Percentiles rank a stretch among this genome's conserved stretches.
These are phyloP conservation scores for Dryomyza anilis DNA, from an alignment of 2,888 invertebrate genomes.

Conservation along the genomic window DNA sequence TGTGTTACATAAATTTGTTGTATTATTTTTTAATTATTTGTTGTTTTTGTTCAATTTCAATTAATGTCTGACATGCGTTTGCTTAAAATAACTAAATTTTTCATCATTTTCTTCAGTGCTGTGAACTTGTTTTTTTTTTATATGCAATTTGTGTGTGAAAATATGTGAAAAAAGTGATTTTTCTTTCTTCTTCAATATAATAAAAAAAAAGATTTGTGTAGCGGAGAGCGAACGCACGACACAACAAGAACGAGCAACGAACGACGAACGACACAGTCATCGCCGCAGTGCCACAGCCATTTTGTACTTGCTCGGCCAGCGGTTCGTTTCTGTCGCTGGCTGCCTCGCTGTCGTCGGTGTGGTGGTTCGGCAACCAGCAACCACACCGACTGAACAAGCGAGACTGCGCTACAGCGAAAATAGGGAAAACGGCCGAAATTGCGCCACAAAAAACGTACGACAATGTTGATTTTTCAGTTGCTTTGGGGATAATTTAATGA, in stretches of 20 bases:
- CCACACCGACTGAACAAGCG: slow-evolving; percentile 30
- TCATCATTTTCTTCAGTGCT: slow-evolving; percentile 7
- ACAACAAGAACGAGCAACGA: slow-evolving; percentile 43
- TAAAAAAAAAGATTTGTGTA: too few relatives aligned
- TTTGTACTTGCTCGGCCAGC: slow-evolving; percentile 40
- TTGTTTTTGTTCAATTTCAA: slow-evolving; percentile 1
- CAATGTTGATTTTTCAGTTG: slow-evolving; percentile 2
- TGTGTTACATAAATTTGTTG: too few relatives aligned
- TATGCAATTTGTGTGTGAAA: slow-evolving; percentile 20
- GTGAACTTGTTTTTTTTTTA: slow-evolving; percentile 7
- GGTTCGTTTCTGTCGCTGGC: slow-evolving; percentile 10
- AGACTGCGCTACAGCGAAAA: slow-evolving; percentile 25
- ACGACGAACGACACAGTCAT: slow-evolving; percentile 46
- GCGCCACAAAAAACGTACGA: slow-evolving; percentile 6
- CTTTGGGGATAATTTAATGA: neutral
- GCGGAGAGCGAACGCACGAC: slow-evolving; percentile 40
- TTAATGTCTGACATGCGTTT: slow-evolving; percentile 2
- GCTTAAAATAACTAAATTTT: slow-evolving; percentile 11
- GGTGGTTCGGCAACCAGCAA: too few relatives aligned
- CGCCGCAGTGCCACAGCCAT: slow-evolving; percentile 44
- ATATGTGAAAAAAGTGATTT: too few relatives aligned
- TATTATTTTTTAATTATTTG: slow-evolving; percentile 8
- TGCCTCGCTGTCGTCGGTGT: slow-evolving; percentile 23
- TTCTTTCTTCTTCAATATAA: slow-evolving; percentile 2
- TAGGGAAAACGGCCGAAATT: slow-evolving; percentile 11